Evolutionary conservation across 1,140 invertebrate species (phyloP).

Genomic region (Uloborus diversus): DNA sequence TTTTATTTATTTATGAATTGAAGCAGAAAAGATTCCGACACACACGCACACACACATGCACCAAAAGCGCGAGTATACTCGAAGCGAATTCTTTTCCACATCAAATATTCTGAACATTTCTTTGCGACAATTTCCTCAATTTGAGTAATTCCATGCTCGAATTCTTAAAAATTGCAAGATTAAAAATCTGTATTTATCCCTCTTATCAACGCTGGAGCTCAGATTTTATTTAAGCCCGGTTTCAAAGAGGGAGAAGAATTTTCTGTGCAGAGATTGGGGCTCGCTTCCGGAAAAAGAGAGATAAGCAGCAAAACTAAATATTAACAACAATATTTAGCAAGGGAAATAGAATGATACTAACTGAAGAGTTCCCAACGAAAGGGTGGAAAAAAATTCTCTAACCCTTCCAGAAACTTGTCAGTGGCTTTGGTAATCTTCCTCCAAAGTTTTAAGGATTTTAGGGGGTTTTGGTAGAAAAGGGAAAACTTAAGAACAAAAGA

Average conservation of each 20-base stretch:
- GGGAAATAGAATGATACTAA: background rate
- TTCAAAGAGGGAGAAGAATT: background rate
- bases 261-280: background rate
- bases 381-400: slow-evolving; percentile 8
- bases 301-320: slow-evolving; percentile 9
- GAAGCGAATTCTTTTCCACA: too few relatives aligned
- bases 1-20: too few relatives aligned
- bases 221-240: slow-evolving; percentile 27
- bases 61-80: too few relatives aligned
- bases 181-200: background rate
- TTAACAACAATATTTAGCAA: background rate
- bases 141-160: too few relatives aligned
- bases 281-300: background rate
- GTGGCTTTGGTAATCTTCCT: slow-evolving; percentile 42
- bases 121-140: too few relatives aligned
- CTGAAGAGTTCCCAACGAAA: background rate
- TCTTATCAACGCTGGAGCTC: too few relatives aligned
- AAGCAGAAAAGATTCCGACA: too few relatives aligned
- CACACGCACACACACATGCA: too few relatives aligned
- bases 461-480: slow-evolving; percentile 6
- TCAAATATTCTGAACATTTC: too few relatives aligned
- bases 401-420: slow-evolving; percentile 47
- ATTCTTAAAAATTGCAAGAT: too few relatives aligned
- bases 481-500: slow-evolving; percentile 50
- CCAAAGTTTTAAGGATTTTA: slow-evolving; percentile 52